Evolutionary conservation across 2,797 vertebrate genomes (phyloP), one percentile per base, ranked within the genome.

Genomic region (Oryzias dopingdopingensis): DNA sequence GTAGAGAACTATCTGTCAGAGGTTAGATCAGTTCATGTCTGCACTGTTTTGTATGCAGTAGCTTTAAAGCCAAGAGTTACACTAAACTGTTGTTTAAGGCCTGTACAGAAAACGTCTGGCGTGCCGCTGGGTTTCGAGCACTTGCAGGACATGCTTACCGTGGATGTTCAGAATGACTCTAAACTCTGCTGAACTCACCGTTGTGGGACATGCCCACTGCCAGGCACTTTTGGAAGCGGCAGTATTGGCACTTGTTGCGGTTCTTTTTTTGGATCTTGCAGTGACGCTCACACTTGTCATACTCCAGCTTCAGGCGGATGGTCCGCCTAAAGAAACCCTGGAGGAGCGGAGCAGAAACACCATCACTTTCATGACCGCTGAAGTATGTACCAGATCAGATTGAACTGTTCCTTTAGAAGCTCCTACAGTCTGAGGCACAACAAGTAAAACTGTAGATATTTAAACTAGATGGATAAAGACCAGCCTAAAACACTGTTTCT

Each of bases 231-330:
- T 97, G 96, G 82, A 99, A 99, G 56, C 96, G 95, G 78, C 97
- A 99, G 81, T 95, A 96, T 83, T 98, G 97, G 92, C 97, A 99
- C 90, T 97, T 99, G 66, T 99, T 99, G 26, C 96, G 94, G 56
- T 97, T 99, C 89, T 96, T 98, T 79, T 98, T 99, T 88, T 96
- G 95, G 72, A 99, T 98, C 88, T 97, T 99, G 90, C 97, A 99
- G 85, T 72, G 90, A 14, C 94, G 96, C 46, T 95, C 95, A 7
- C 96, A 99, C 62, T 87, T 93, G 77, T 97, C 96, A 0, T 99
- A 99, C 5, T 87, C 90, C 78, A 99, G 91, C 82, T 98, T 98
- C 53, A 99, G 92, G 42, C 95, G 94, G 62, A 99, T 95, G 0
- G 97, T 99, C 68, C 97, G 88, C 64, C 96, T 92, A 54, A 99